These are phyloP conservation scores for Hippasteria phrygiana DNA, from an alignment of 53 echinoderm and acorn worm genomes.

Conservation along the genomic window DNA sequence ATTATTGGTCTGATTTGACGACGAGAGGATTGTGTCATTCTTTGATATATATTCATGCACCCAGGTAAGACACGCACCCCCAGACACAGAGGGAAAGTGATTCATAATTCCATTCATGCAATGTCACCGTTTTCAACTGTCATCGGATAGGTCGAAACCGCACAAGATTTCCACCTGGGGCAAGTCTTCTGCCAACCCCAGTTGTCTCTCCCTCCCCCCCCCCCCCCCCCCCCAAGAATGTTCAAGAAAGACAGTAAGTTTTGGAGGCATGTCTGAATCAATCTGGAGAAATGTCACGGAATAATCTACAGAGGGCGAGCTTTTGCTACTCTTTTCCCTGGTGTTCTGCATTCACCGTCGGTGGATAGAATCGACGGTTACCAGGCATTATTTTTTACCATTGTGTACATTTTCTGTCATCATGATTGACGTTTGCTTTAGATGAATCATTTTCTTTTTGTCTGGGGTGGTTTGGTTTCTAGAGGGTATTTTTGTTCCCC, in stretches of 20 bases:
- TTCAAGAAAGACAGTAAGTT: no score
- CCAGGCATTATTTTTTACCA: neutral
- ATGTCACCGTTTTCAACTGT: constrained; percentile 3
- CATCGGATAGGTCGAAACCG: neutral
- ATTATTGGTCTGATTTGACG: neutral
- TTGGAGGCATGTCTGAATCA: no score
- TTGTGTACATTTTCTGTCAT: neutral
- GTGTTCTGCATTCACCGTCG: neutral
- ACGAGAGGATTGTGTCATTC: neutral
- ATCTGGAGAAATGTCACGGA: neutral
- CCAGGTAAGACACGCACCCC: neutral
- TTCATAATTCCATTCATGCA: neutral
- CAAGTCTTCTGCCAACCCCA: neutral
- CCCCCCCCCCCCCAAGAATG: neutral
- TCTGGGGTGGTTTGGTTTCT: no score
- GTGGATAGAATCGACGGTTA: neutral
- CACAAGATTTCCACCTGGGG: neutral
- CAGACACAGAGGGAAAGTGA: neutral
- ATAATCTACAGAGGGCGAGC: neutral
- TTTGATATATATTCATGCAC: neutral
- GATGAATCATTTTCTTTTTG: neutral
- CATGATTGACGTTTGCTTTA: neutral
- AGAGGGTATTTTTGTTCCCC: no score
- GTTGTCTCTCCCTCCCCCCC: no score
- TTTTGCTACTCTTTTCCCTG: neutral